phyloP scores from a whole-genome alignment of 2,888 invertebrate species.

The Lasioglossum figueresi region DNA sequence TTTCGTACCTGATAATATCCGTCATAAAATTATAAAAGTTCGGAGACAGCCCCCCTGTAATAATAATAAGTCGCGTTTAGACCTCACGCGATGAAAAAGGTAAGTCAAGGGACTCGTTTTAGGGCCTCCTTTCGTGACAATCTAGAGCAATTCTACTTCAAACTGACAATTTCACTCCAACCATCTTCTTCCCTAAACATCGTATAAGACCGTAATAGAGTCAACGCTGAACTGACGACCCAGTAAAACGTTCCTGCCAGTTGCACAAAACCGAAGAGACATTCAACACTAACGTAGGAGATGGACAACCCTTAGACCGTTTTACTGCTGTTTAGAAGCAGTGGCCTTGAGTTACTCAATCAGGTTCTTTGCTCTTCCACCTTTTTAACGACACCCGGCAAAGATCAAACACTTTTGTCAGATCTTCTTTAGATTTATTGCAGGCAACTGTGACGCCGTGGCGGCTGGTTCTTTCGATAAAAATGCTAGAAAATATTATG shows the following conservation, averaged over 20 bases:
- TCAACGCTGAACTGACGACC: neutral
- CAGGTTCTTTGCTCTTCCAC: neutral
- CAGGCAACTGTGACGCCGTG: neutral
- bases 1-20: slow-evolving; percentile 74
- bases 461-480: neutral
- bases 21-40: slow-evolving; percentile 74
- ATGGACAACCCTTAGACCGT: slow-evolving; percentile 52
- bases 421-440: neutral
- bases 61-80: slow-evolving; percentile 33
- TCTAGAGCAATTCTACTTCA: slow-evolving; percentile 71
- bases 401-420: neutral
- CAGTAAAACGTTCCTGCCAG: slow-evolving; percentile 23
- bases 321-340: slow-evolving; percentile 65
- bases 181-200: neutral
- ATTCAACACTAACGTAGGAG: slow-evolving; percentile 14
- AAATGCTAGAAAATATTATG: neutral
- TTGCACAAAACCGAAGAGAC: slow-evolving; percentile 31
- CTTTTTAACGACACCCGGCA: neutral
- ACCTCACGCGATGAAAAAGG: slow-evolving; percentile 20
- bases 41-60: slow-evolving; percentile 14
- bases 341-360: slow-evolving; percentile 24
- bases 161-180: slow-evolving; percentile 54
- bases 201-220: slow-evolving; percentile 38
- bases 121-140: slow-evolving; percentile 63
- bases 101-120: slow-evolving; percentile 18